Evolutionary conservation across 2,797 vertebrate species (phyloP), one percentile per base, ranked within the genome.

Genomic region (Sebastes nivosus): DNA sequence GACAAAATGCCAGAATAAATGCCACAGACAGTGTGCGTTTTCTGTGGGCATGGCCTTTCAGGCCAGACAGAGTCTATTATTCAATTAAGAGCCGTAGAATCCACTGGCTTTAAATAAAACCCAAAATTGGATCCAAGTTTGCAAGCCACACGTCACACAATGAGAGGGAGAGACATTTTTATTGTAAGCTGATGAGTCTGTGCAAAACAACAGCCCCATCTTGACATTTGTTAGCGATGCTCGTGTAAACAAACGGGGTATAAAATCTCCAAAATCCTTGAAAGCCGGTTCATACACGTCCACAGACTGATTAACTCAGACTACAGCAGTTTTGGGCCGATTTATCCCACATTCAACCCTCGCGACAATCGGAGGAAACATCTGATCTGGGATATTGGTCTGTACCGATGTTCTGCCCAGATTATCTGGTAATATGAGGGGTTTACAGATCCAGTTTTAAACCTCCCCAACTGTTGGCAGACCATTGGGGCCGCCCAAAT

Each of bases 1-100:
- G 66, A 80, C 71, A 42, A 87, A 89, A 90, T 88, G 87, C 80
- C 72, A 87, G 65, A 88, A 91, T 82, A 91, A 92, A 91, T 92
- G 82, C 83, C 87, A 89, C 78, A 83, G 83, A 89, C 87, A 60
- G 46, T 70, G 72, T 66, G 74, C 1, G 7, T 81, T 77, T 87
- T 75, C 58, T 67, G 68, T 72, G 38, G 72, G 73, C 65, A 67
- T 86, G 84, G 75, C 76, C 80, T 89, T 91, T 92, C 73, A 80
- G 81, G 78, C 77, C 65, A 82, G 87, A 90, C 80, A 69, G 63
- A 85, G 73, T 87, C 72, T 78, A 77, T 88, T 90, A 90, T 91
- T 90, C 82, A 93, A 82, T 92, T 89, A 88, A 73, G 69, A 88
- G 57, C 79, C 22, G 78, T 54, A 70, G 58, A 84, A 82, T 72